phyloP scores from a whole-genome alignment of 2,113 vertebrate species.

The Xiphias gladius region DNA sequence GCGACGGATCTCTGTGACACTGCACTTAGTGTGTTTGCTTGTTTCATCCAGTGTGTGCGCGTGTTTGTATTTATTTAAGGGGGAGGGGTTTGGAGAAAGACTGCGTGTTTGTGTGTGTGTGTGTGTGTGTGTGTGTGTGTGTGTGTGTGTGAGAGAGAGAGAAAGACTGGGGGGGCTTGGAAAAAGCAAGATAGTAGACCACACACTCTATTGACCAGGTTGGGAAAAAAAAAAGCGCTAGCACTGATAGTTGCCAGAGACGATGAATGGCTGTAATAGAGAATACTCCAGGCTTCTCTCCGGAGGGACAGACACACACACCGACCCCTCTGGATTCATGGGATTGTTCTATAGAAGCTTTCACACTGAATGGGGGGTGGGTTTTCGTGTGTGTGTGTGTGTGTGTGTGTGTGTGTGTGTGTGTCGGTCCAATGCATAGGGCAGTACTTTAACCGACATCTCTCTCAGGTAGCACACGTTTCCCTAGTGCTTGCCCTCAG shows the following conservation, averaged over 20 bases:
- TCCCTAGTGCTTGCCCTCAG: neutral
- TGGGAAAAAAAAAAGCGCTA: constrained; percentile 7
- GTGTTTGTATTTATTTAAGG: constrained; percentile 13
- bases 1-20: constrained; percentile 53
- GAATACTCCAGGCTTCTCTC: constrained; percentile 64
- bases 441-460: constrained; percentile 7
- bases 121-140: constrained; percentile 29
- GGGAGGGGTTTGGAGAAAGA: constrained; percentile 23
- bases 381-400: constrained; percentile 36
- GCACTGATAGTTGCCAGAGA: constrained; percentile 59
- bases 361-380: constrained; percentile 50
- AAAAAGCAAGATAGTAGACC: constrained; percentile 51
- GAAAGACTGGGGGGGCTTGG: no score
- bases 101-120: constrained; percentile 19
- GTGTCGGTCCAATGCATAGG: neutral
- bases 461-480: neutral
- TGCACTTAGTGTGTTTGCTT: constrained; percentile 45
- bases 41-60: constrained; percentile 21
- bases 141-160: no score
- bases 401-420: constrained; percentile 21
- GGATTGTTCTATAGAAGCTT: constrained; percentile 59
- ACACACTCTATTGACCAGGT: constrained; percentile 58
- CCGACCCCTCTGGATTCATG: constrained; percentile 54
- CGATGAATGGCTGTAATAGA: constrained; percentile 76
- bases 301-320: constrained; percentile 28